Evolutionary conservation across 2,113 vertebrate genomes (phyloP), one percentile per base, ranked within the genome.

Genomic region (Callipepla californica): DNA sequence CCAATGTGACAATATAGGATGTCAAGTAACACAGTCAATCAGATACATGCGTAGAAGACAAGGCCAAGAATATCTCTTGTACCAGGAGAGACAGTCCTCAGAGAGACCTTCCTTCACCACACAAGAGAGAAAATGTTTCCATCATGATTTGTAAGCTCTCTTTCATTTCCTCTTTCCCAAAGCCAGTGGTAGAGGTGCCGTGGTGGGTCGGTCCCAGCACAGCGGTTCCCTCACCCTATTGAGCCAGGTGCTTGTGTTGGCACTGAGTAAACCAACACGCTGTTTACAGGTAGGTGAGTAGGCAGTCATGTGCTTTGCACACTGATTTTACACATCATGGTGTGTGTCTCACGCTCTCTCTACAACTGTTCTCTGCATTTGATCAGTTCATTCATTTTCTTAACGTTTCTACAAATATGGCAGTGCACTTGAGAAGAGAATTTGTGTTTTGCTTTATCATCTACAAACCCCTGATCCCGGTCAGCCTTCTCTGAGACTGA

Each of bases 211-310:
- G 51, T 87, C 89, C 86, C 95, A 69, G n/a, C 70, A 58, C 59
- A 75, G 80, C 28, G 48, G 91, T 90, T 90, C 83, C 72, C 81
- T 96, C 88, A 59, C 82, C 65, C 21, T 65, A 26, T 2, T 8
- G 30, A 79, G 44, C 51, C 66, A 81, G 61, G 75, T 95, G 66
- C 87, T 62, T 4, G 38, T 81, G 48, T 69, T 82, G 85, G 78
- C 80, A 92, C 18, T 40, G 51, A 62, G 51, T n/a, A 65, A 59
- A 85, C 96, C 92, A 85, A 80, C 50, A 80, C 51, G 81, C 89
- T 89, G 53, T 74, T 53, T 90, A 63, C 68, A 88, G 93, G 91
- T 6, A 89, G 61, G 92, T 95, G 89, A 95, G 76, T 57, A 93
- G 68, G 57, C 80, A 89, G 48, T 68, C 51, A 81, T 90, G 70